Evolutionary conservation across 1,140 invertebrate species (phyloP).

Genomic region (Brachionus koreanus): DNA sequence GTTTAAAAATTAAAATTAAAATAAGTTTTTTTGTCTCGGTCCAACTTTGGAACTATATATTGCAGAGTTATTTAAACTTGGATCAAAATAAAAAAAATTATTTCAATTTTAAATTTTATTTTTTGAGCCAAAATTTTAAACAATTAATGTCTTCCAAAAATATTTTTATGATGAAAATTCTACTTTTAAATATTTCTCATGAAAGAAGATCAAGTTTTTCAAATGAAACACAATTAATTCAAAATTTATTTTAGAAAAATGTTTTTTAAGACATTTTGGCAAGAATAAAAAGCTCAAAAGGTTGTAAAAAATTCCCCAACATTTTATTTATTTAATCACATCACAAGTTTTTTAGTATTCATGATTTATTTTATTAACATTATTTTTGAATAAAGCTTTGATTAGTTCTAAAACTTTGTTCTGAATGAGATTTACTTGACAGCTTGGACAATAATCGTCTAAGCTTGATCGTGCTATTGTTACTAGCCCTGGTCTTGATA

Average conservation of each 20-base stretch:
- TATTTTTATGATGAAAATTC: no score
- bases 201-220: no score
- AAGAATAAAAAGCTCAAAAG: background rate
- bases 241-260: background rate
- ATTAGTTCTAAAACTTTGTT: background rate
- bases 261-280: background rate
- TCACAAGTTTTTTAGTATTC: background rate
- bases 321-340: background rate
- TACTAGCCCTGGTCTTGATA: background rate
- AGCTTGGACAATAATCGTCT: constrained; percentile 80
- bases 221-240: no score
- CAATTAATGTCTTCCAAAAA: no score
- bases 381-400: background rate
- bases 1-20: no score
- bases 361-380: background rate
- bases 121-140: no score
- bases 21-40: no score
- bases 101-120: no score
- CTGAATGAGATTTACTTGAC: constrained; percentile 63
- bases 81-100: background rate
- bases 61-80: background rate
- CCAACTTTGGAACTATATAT: no score
- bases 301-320: background rate
- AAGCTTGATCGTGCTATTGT: constrained; percentile 65
- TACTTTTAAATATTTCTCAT: no score